Conservation (phyloP, 2,888 invertebrate species). For the Nymphalis urticae region DNA sequence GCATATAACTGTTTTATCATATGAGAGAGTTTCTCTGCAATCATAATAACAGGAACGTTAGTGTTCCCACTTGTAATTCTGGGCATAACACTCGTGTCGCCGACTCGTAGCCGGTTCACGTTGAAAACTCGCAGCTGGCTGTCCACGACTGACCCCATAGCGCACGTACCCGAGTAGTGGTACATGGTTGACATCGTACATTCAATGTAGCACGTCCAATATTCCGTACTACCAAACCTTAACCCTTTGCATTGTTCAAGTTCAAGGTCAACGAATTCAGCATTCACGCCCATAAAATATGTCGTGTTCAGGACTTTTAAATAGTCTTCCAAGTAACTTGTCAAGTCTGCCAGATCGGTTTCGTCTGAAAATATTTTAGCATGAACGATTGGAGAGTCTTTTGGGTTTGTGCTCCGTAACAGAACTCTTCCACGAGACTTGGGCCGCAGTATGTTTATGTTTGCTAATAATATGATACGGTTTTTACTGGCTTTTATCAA, state of each 20-base stretch:
- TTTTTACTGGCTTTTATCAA: constrained; percentile 44
- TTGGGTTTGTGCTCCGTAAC: constrained; percentile 49
- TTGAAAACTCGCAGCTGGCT: constrained; percentile 66
- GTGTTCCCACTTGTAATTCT: constrained; percentile 77
- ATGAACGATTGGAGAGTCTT: constrained; percentile 48
- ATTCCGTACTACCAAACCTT: constrained; percentile 46
- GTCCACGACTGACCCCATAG: constrained; percentile 89
- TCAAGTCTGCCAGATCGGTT: constrained; percentile 49
- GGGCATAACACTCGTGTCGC: constrained; percentile 70
- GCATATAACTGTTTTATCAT: constrained; percentile 45
- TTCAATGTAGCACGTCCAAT: constrained; percentile 55
- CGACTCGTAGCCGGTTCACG: constrained; percentile 46
- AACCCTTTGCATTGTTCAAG: constrained; percentile 45
- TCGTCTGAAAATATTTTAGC: constrained; percentile 45
- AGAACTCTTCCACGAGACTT: constrained; percentile 65
- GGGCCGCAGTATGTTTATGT: constrained; percentile 41
- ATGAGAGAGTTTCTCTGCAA: constrained; percentile 51
- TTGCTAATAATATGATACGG: constrained; percentile 40
- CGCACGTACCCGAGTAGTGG: constrained; percentile 86
- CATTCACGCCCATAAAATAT: constrained; percentile 45
- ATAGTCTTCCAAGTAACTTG: constrained; percentile 48
- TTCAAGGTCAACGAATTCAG: constrained; percentile 44
- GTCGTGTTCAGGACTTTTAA: constrained; percentile 47
- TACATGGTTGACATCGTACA: constrained; percentile 83
- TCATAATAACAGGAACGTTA: constrained; percentile 67